phyloP scores from a whole-genome alignment of 2,797 vertebrate species.

The Siniperca scherzeri region DNA sequence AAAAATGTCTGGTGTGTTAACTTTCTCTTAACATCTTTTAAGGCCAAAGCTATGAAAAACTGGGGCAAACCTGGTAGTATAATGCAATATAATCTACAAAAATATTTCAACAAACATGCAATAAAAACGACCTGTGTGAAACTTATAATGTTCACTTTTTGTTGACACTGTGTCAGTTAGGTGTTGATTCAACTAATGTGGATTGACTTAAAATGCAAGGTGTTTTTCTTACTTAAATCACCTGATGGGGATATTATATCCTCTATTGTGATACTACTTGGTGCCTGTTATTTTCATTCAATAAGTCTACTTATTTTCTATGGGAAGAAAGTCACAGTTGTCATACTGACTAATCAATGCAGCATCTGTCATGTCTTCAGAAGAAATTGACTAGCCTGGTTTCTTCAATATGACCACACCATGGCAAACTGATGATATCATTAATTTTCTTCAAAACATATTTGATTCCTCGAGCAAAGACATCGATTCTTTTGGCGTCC shows the following conservation, averaged over 20 bases:
- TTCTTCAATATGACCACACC: constrained; percentile 33
- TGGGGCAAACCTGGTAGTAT: background rate
- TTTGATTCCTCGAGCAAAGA: constrained; percentile 39
- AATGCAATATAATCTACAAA: background rate
- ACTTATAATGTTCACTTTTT: background rate
- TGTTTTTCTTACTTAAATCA: background rate
- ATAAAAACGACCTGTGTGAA: background rate
- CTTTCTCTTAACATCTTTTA: background rate
- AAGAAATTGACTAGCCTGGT: constrained; percentile 13
- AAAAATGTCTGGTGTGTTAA: background rate
- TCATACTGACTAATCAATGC: constrained; percentile 30
- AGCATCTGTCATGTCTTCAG: constrained; percentile 36
- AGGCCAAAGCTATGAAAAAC: background rate
- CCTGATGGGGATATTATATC: background rate
- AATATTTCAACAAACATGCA: background rate
- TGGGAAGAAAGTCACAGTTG: constrained; percentile 7
- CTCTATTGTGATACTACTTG: background rate
- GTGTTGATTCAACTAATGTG: background rate
- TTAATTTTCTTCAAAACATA: constrained; percentile 44
- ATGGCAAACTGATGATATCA: constrained; percentile 41
- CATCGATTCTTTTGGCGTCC: constrained; percentile 25
- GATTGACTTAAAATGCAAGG: background rate
- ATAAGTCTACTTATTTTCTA: background rate
- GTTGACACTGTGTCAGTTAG: background rate
- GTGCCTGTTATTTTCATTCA: background rate